Conservation (phyloP, 2,797 vertebrate species). For the Coccyzus lansbergi region DNA sequence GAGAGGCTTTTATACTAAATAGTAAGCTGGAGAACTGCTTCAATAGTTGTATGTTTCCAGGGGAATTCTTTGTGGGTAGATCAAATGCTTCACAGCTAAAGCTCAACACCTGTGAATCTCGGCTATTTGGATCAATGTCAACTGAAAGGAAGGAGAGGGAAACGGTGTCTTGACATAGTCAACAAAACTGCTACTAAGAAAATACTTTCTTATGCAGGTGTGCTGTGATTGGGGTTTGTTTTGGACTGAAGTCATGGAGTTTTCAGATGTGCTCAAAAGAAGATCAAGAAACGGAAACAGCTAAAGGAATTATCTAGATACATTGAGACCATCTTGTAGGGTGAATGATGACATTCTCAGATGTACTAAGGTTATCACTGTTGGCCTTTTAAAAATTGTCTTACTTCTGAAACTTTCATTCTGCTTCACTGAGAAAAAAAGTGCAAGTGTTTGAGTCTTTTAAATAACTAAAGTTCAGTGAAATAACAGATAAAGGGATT, state of each 20-base stretch:
- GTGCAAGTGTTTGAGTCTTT: background rate
- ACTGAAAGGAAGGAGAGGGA: slow-evolving; percentile 9
- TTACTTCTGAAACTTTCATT: background rate
- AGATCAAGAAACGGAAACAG: slow-evolving; percentile 28
- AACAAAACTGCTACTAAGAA: slow-evolving; percentile 32
- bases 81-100: slow-evolving; percentile 53
- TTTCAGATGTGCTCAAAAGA: slow-evolving; percentile 36
- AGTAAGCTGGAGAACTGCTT: slow-evolving; percentile 4
- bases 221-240: slow-evolving; percentile 19
- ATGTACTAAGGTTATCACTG: background rate
- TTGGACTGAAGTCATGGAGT: background rate
- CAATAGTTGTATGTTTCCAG: background rate
- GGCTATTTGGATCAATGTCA: slow-evolving; percentile 41
- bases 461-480: background rate
- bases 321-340: background rate
- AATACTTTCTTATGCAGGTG: background rate
- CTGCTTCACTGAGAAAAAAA: background rate
- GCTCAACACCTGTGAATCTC: slow-evolving; percentile 57
- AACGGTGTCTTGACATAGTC: slow-evolving; percentile 34
- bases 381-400: background rate
- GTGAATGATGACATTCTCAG: background rate
- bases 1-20: background rate
- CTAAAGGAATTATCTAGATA: background rate
- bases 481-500: background rate
- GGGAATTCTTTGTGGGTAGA: slow-evolving; percentile 46